phyloP scores from a whole-genome alignment of 1,140 invertebrate species.

The Andrena cerasifolii region DNA sequence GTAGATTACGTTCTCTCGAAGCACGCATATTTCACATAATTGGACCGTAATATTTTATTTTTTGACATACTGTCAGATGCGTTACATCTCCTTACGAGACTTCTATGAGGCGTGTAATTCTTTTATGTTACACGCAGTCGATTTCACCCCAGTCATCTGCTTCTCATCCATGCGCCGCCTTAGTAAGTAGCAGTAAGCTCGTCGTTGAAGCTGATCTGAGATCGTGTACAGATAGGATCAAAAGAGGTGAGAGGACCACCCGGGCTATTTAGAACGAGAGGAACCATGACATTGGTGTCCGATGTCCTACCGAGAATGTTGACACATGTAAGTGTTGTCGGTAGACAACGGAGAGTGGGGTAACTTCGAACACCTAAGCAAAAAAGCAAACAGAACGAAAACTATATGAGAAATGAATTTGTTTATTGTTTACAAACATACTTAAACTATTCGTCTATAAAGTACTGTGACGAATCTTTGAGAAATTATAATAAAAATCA shows the following conservation, averaged over 20 bases:
- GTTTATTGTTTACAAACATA: no score
- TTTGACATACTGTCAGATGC: neutral
- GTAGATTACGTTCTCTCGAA: no score
- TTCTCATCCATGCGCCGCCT: slow-evolving; percentile 37
- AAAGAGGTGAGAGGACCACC: slow-evolving; percentile 66
- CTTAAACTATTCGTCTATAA: no score
- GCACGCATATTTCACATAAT: neutral
- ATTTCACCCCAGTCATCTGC: slow-evolving; percentile 50
- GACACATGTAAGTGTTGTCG: slow-evolving; percentile 65
- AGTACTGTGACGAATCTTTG: no score
- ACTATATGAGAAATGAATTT: no score
- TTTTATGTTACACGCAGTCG: slow-evolving; percentile 41
- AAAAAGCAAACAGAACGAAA: no score
- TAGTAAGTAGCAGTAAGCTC: slow-evolving; percentile 54
- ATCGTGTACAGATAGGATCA: slow-evolving; percentile 68
- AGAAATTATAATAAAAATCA: no score
- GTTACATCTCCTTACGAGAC: neutral
- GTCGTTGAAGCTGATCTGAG: slow-evolving; percentile 52
- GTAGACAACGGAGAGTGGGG: no score
- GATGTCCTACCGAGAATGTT: slow-evolving; percentile 65
- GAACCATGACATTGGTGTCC: slow-evolving; percentile 61
- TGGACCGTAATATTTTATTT: neutral
- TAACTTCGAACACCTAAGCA: no score
- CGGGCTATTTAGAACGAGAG: slow-evolving; percentile 66
- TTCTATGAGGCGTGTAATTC: slow-evolving; percentile 44